Conservation (phyloP, 2,113 vertebrate genomes). For the Sarotherodon lohbergeri region DNA sequence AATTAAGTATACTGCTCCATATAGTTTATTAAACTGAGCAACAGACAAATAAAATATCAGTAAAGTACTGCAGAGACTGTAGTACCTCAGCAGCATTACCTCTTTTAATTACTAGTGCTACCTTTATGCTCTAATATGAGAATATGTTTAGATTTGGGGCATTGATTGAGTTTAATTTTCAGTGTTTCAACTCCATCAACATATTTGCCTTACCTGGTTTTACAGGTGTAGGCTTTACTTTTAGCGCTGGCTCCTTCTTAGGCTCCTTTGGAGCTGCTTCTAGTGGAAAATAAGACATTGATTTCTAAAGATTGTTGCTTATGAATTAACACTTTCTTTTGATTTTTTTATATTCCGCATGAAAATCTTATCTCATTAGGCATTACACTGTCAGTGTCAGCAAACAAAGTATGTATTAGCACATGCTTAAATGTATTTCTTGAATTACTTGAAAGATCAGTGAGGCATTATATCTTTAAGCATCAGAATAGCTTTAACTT, state of each 20-base stretch:
- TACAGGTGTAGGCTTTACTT: conserved; percentile 10
- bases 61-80: not conserved
- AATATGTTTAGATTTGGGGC: not conserved
- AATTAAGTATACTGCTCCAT: not conserved
- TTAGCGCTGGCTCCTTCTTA: conserved; percentile 7
- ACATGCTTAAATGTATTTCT: not conserved
- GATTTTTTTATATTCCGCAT: not conserved
- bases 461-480: not conserved
- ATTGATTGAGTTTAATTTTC: not conserved
- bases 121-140: not conserved
- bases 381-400: not conserved
- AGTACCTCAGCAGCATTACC: not conserved
- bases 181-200: not conserved
- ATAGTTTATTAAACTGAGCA: not conserved
- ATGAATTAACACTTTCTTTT: not conserved
- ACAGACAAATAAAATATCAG: not conserved
- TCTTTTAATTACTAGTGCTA: not conserved
- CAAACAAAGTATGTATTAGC: not conserved
- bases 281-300: not conserved
- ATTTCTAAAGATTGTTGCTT: not conserved
- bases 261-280: not conserved
- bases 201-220: conserved; percentile 30
- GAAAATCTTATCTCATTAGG: not conserved
- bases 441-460: not conserved
- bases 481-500: not conserved